Evolutionary conservation across 2,797 vertebrate genomes (phyloP).

Genomic region (Takifugu rubripes): DNA sequence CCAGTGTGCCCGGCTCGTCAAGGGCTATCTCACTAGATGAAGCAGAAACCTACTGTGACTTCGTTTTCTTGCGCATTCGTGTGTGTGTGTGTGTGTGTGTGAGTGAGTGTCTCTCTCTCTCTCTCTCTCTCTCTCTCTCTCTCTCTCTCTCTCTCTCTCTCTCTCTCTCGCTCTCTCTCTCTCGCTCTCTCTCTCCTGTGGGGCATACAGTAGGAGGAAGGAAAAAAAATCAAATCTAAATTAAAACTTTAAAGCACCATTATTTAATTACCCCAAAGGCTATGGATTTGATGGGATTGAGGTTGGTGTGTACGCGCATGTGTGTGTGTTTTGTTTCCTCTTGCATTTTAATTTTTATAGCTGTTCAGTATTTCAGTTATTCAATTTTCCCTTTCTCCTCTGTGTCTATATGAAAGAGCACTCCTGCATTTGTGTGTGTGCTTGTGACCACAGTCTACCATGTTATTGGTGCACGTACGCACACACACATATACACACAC

Average conservation of each 20-base stretch:
- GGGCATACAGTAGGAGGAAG: constrained; percentile 73
- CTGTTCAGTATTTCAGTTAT: constrained; percentile 94
- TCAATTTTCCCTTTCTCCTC: constrained; percentile 85
- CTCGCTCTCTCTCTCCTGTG: constrained; percentile 28
- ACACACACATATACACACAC: constrained; percentile 75
- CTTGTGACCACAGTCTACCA: constrained; percentile 71
- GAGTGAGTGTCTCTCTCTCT: no score
- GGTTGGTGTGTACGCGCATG: constrained; percentile 25
- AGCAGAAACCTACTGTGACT: constrained; percentile 40
- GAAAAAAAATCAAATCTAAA: constrained; percentile 82
- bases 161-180: no score
- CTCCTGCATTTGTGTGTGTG: constrained; percentile 11
- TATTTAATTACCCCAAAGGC: constrained; percentile 99
- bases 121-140: no score
- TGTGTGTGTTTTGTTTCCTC: constrained; percentile 24
- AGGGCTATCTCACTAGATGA: constrained; percentile 60
- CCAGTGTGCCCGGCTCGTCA: constrained; percentile 39
- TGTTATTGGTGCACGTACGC: constrained; percentile 80
- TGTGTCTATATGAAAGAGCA: constrained; percentile 15
- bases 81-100: constrained; percentile 3
- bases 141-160: no score
- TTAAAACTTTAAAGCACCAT: constrained; percentile 98
- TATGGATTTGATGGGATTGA: constrained; percentile 79
- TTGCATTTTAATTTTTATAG: constrained; percentile 55
- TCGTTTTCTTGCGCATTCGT: constrained; percentile 14